Percentiles rank a stretch among this genome's conserved stretches.
These are phyloP conservation scores for Regulus satrapa DNA, from an alignment of 2,113 vertebrate species.

Conservation along the genomic window DNA sequence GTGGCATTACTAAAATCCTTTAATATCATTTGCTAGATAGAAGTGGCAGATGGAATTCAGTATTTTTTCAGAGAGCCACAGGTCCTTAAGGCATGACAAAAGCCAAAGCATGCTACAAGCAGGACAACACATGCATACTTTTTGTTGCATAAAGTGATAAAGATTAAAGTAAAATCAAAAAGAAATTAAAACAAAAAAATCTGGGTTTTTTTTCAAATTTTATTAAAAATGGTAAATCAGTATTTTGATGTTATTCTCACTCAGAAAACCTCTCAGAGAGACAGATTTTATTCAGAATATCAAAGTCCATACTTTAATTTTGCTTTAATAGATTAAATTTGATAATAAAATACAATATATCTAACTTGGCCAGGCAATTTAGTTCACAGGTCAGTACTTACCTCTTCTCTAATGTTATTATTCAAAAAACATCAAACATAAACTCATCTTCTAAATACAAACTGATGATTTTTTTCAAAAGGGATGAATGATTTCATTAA, in stretches of 20 bases:
- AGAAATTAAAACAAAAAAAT: not conserved
- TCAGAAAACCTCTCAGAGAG: not conserved
- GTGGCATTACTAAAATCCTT: not conserved
- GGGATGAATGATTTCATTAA: not conserved
- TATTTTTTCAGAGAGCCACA: not conserved
- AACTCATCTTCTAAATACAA: not conserved
- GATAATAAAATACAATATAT: not conserved
- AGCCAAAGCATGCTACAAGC: not conserved
- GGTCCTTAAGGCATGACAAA: not conserved
- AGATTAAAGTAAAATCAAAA: not conserved
- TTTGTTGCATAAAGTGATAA: not conserved
- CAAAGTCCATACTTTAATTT: not conserved
- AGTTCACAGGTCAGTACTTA: not conserved
- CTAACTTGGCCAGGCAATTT: not conserved
- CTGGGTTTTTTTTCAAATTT: not conserved
- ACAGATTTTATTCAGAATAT: not conserved
- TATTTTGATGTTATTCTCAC: not conserved
- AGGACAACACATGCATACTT: rapidly evolving
- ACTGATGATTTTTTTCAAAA: not conserved
- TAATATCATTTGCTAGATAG: not conserved
- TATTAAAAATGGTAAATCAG: not conserved
- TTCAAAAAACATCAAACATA: not conserved
- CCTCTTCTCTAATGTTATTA: not conserved
- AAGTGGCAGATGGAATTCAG: not conserved
- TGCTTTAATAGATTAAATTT: not conserved